Evolutionary conservation across 2,113 vertebrate genomes (phyloP), one percentile per base, ranked within the genome.

Genomic region (Rhynchomys soricoides): DNA sequence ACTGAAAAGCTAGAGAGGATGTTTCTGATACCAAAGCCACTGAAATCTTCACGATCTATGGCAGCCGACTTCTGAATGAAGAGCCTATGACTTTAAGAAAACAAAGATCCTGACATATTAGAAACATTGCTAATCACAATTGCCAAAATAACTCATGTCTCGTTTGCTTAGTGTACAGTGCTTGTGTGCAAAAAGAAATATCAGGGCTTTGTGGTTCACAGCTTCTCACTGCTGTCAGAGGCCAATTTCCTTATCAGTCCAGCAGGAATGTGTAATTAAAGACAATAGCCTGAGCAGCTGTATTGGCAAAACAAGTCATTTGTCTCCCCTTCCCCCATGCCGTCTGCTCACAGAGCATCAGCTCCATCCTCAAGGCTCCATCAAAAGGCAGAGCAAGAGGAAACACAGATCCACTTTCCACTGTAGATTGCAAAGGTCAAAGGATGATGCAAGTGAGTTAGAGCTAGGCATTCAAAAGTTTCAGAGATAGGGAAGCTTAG

Each of bases 261-360:
- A 97, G 96, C 19, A 83, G 95, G 93, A 98, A 85, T 19, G 16
- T 96, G 86, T 98, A 98, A 98, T 98, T 98, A 98, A 98, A 98
- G 98, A 97, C 97, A 98, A 98, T 97, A 97, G 96, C 96, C 79
- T 26, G 40, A 96, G 95, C 97, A 98, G 93, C 97, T 98, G 95
- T 96, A 96, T 86, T 97, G 97, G 94, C 97, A 98, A 98, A 95
- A 64, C 75, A 86, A 97, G 74, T 92, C 95, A 95, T 97, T 97
- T 92, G 93, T 97, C 97, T 97, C 85, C 95, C 90, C 77, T 81
- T 0, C 95, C 92, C 83, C 93, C 81, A 40, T 48, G 37, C 75
- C 93, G 88, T 59, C 96, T 89, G 68, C 68, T 95, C 8, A 78
- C 88, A 92, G 45, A 95, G 85, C 91, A 78, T 89, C 95, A 92